Base-by-base conservation (phyloP, 2,888 invertebrate genomes). In the Eupithecia insigniata region DNA sequence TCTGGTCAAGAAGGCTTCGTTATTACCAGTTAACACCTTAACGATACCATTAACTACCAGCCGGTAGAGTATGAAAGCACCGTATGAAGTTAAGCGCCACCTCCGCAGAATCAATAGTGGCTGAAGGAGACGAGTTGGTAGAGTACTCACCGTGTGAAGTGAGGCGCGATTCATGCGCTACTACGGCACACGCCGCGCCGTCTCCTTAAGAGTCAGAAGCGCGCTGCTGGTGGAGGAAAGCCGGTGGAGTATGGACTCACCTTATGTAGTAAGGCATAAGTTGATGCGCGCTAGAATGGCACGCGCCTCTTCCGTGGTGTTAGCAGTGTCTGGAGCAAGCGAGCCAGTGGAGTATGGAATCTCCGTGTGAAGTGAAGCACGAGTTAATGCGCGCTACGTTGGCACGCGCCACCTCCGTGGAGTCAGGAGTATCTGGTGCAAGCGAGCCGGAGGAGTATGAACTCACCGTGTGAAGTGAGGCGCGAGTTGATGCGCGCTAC, bases 301-400 rank as follows among this genome's bases (percentile, higher is more conserved):
- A 6, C n/a, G 93, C 89, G 90, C 92, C 75, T 90, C 89, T 82
- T 94, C 93, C 1, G 87, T 82, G 67, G 92, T 84, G 83, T n/a
- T 2, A n/a, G 22, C 2, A 8, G 46, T 0, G 0, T n/a, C 46
- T 94, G 93, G 0, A 10, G 90, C 43, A 92, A 30, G 10, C 4
- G 22, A 51, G 26, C 12, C 1, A 12, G 55, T 51, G 8, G 28
- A 58, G 60, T 10, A 18, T 28, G 16, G 3, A 30, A 30, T 30
- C 22, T 30, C 60, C 60, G 0, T 7, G 93, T n/a, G 92, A 90
- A 14, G 92, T 89, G 81, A 93, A 88, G 30, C 93, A 85, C 12
- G 91, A 80, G 86, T 91, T 92, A 85, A 93, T 92, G 67, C 91
- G 89, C 10, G 92, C 88, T 36, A 92, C 90, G 85, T 93, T 88